Base-by-base conservation (phyloP, 2,113 vertebrate genomes). In the Centropus unirufus region DNA sequence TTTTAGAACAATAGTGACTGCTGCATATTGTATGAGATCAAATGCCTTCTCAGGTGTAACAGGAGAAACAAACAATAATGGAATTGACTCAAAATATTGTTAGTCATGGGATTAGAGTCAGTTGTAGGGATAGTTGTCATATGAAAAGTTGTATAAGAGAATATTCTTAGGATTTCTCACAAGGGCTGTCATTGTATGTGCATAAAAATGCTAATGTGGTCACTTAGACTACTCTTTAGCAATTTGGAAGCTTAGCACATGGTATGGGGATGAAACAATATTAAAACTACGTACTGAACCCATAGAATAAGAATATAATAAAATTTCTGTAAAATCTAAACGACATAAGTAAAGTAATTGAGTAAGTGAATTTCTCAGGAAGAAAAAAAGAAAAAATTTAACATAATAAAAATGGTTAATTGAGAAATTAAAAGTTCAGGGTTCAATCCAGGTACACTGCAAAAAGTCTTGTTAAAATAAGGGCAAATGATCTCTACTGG, bases 11-110 rank as follows among this genome's bases (percentile, higher is more conserved):
- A 96, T 55, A 47, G 23, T 29, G 12, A 75, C 68, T 75, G 80
- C 40, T 95, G 63, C 34, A 2, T 73, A 92, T 81, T 92, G 66
- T 83, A 81, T 51, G 39, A 74, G 30, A 73, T 91, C 63, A 93
- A 95, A 94, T 95, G 57, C 64, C 89, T 93, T 94, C 80, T 96
- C 93, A 94, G 94, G 95, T 97, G 79, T 92, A 91, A 42, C 13
- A 89, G 69, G 72, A 81, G 93, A 54, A 8, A 52, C 14, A 62
- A 84, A 90, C 66, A 95, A 94, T 88, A 44, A 92, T 63, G 69
- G 82, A 90, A 83, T 59, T 63, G 36, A 82, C 62, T 93, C 36
- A 82, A 88, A 91, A 92, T 77, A 19, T 55, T 72, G 44, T 68
- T 83, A 47, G 39, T n/a, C 55, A 21, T 84, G 46, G 54, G 51